Base-by-base conservation (phyloP, 2,113 vertebrate genomes). In the Myrmophylax atrothorax region DNA sequence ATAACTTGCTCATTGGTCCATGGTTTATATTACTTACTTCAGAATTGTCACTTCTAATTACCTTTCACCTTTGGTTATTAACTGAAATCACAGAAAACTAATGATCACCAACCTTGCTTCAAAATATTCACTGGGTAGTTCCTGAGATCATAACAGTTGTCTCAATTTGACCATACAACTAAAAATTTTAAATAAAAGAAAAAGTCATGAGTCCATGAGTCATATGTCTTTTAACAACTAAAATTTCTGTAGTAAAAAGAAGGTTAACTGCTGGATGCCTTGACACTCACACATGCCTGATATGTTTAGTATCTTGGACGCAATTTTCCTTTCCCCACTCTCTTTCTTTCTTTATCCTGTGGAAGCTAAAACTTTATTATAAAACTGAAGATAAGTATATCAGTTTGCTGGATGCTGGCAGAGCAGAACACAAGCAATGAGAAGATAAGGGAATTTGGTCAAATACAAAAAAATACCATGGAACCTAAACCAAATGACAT, bases 381-480 rank as follows among this genome's bases (percentile, higher is more conserved):
- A 97, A 98, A 97, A 97, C 95, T 94, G 95, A 87, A 97, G 98
- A 98, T 98, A 98, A 98, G 96, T 97, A 84, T 98, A 98, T 98
- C 98, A 97, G 85, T 94, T 84, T 91, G 89, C 95, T 94, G 97
- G 91, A 97, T 97, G 87, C 97, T 97, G 96, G 97, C 95, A 91
- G 84, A 93, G 91, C 97, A 97, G 96, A 97, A 98, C 96, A 96
- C 94, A 97, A 96, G 97, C 94, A 97, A 97, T 88, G 93, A 96
- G 94, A 96, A 97, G 98, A 98, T 98, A 98, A 98, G 97, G 96
- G 98, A 98, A 97, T 97, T 98, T 98, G 98, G 98, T 97, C 96
- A 97, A 98, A 98, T 96, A 98, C 94, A 97, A 97, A 97, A 97
- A 97, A 97, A 94, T 94, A 87, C 95, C 90, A 93, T 95, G 97